A percentile compares a stretch with the other conserved stretches of the same genome.
These are phyloP conservation scores for Asarcornis scutulata DNA, from an alignment of 2,113 vertebrate species.

Conservation along the genomic window DNA sequence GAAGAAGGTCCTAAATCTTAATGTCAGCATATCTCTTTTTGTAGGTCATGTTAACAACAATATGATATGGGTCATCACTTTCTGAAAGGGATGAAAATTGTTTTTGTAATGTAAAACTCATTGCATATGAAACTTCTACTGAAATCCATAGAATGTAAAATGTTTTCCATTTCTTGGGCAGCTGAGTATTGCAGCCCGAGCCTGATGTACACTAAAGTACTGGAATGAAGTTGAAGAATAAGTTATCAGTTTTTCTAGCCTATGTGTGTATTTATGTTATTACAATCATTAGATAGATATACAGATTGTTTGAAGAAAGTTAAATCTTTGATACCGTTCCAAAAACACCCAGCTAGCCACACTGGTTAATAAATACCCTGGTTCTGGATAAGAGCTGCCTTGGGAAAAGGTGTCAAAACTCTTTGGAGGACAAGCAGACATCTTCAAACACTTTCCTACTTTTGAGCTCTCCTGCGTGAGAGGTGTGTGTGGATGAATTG, in stretches of 20 bases:
- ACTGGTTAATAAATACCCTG: neutral
- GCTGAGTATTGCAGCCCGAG: neutral
- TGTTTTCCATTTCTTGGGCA: neutral
- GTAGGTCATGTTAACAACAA: neutral
- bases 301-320: neutral
- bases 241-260: neutral
- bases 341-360: neutral
- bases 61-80: neutral
- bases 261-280: neutral
- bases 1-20: neutral
- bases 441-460: neutral
- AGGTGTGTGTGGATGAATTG: neutral
- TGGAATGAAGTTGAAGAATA: neutral
- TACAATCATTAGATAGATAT: neutral
- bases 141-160: neutral
- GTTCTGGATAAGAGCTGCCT: neutral
- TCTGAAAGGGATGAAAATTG: neutral
- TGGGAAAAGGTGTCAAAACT: neutral
- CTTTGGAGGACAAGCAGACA: neutral
- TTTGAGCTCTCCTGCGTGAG: neutral
- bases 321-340: neutral
- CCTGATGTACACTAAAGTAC: neutral
- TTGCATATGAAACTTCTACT: neutral
- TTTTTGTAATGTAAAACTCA: neutral
- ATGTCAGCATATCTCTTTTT: slow-evolving; percentile 15